Percentiles rank a stretch among this genome's conserved stretches.
Evolutionary conservation across 2,888 invertebrate species (phyloP).

Genomic region (Pycnomerus fuliginosus): DNA sequence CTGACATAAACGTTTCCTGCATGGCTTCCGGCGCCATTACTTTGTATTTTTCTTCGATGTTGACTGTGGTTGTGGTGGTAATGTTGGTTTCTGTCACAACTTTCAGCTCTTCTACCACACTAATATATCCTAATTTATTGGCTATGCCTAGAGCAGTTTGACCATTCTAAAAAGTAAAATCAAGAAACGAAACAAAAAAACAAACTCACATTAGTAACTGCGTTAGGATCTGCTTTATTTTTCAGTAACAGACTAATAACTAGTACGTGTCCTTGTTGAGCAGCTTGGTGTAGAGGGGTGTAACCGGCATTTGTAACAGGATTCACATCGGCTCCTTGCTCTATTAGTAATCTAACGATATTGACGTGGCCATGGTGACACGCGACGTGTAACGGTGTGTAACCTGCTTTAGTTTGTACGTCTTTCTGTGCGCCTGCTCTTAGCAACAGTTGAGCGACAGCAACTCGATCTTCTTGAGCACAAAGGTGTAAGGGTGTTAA

Average conservation of each 20-base stretch:
- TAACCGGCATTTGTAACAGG: conserved; percentile 82
- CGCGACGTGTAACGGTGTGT: conserved; percentile 97
- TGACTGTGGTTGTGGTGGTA: conserved; percentile 61
- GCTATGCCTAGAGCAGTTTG: conserved; percentile 97
- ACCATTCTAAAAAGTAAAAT: conserved; percentile 73
- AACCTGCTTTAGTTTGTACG: conserved; percentile 83
- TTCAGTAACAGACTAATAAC: conserved; percentile 91
- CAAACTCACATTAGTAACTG: conserved; percentile 84
- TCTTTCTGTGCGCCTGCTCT: conserved; percentile 86
- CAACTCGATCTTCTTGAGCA: conserved; percentile 95
- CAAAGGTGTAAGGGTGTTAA: conserved; percentile 96
- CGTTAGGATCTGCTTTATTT: conserved; percentile 92
- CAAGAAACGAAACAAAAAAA: not conserved
- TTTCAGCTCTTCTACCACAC: conserved; percentile 94
- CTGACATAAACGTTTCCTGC: conserved; percentile 98
- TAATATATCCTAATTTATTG: conserved; percentile 95
- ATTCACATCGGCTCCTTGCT: conserved; percentile 86
- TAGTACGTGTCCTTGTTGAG: conserved; percentile 97
- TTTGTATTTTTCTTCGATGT: conserved; percentile 89
- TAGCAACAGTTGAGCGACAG: conserved; percentile 88
- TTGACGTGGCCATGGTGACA: conserved; percentile 97
- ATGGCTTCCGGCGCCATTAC: conserved; percentile 97
- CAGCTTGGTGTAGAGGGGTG: conserved; percentile 97
- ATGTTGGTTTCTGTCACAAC: conserved; percentile 77
- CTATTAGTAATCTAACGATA: conserved; percentile 92